phyloP scores from a whole-genome alignment of 2,888 invertebrate genomes.

The Octonoba sinensis region DNA sequence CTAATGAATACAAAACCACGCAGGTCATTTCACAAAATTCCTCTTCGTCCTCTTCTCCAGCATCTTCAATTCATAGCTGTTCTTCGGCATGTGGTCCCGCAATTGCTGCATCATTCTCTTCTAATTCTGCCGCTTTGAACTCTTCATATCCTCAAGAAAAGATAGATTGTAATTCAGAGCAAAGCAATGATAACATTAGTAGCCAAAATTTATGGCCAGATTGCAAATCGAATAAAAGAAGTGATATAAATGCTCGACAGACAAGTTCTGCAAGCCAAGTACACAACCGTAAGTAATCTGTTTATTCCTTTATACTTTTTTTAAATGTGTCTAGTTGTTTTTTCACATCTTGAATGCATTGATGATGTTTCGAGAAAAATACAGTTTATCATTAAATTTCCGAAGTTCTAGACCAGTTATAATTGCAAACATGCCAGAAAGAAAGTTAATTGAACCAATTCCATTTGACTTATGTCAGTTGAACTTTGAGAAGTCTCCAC shows the following conservation, averaged over 20 bases:
- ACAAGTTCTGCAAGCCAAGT: constrained; percentile 6
- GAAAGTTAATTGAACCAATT: too few species aligned
- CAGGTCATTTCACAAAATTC: constrained; percentile 1
- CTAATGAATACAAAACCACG: constrained; percentile 7
- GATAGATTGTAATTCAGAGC: constrained; percentile 1
- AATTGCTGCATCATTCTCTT: neutral
- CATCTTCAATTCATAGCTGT: neutral
- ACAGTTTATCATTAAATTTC: too few species aligned
- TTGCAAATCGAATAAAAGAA: neutral
- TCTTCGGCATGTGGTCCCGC: neutral
- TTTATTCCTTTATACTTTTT: too few species aligned
- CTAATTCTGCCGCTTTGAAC: neutral
- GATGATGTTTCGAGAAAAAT: too few species aligned
- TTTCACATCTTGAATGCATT: too few species aligned
- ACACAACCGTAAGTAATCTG: constrained; percentile 22
- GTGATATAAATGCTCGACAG: constrained; percentile 11
- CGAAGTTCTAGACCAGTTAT: too few species aligned
- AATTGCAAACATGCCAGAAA: too few species aligned
- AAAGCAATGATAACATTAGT: constrained; percentile 10
- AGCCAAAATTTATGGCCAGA: constrained; percentile 4
- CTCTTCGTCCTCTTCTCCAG: constrained; percentile 10
- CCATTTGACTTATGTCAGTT: too few species aligned
- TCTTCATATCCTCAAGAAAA: neutral
- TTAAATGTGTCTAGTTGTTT: too few species aligned
- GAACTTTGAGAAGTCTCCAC: too few species aligned